Evolutionary conservation across 1,140 invertebrate species (phyloP), one percentile per base, ranked within the genome.

Genomic region (Schlechtendalia chinensis): DNA sequence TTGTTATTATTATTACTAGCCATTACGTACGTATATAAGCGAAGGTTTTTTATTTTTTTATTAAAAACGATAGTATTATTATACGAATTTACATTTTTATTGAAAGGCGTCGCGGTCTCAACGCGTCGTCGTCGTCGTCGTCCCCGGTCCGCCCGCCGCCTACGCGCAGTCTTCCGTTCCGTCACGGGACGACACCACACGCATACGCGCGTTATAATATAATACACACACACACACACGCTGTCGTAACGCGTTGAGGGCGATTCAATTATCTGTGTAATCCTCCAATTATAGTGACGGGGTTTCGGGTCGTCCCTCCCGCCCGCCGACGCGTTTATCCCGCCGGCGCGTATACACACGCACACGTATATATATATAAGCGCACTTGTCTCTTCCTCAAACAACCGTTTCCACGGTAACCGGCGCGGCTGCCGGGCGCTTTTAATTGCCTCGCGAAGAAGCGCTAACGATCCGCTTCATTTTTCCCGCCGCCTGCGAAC

Each of bases 231-330:
- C n/a, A n/a, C n/a, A n/a, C 29, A 10, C 54, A n/a, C 74, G 16
- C 56, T 77, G 74, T 77, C 56, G 29, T 29, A 56, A 61, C 74
- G 56, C 74, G 56, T 79, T 79, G 56, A 79, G 74, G 74, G 74
- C 74, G 74, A 75, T 81, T 81, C 81, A 81, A 81, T 81, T 81
- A 81, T 81, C 81, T 77, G 69, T 63, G 81, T 81, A 81, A 81
- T 81, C 81, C 71, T 75, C 81, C 81, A 81, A 81, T 81, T 81
- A 81, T 74, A 74, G 81, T 71, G 67, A 81, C 81, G 67, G 50
- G 39, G 74, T 59, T 61, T 27, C 39, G 54, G 74, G 54, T 22
- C 17, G 56, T 67, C 1, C 29, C 12, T 19, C 17, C 81, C 45
- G 10, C 53, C 22, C 22, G 59, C 22, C 59, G 59, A 3, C 22